Conservation (phyloP, 2,888 invertebrate species). For the Meiosimyza decipiens region DNA sequence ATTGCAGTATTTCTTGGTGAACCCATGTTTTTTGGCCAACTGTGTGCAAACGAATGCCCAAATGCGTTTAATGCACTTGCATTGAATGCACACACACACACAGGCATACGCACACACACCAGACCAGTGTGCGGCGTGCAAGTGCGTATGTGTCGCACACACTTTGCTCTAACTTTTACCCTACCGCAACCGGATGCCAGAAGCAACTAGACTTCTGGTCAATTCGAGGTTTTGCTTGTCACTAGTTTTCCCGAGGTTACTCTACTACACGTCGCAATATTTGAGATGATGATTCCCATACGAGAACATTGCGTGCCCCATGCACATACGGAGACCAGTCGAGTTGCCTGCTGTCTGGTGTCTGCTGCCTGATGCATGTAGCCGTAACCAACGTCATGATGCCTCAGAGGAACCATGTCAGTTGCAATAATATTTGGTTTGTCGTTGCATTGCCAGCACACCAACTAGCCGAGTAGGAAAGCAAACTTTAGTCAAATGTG, state of each 20-base stretch:
- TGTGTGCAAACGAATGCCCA: slow-evolving; percentile 22
- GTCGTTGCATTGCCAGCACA: not conserved
- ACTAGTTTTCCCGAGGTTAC: slow-evolving; percentile 46
- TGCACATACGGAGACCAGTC: not conserved
- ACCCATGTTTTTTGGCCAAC: slow-evolving; percentile 28
- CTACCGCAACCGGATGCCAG: slow-evolving; percentile 42
- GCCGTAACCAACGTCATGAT: slow-evolving; percentile 18
- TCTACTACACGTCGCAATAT: no score
- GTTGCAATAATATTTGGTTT: slow-evolving; percentile 42
- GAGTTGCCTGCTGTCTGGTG: not conserved
- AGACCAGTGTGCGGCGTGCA: no score
- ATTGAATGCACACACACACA: not conserved
- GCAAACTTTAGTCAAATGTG: slow-evolving; percentile 21
- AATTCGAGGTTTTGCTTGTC: slow-evolving; percentile 65
- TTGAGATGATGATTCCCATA: no score
- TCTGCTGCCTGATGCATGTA: slow-evolving; percentile 24
- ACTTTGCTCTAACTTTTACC: no score
- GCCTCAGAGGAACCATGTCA: slow-evolving; percentile 39
- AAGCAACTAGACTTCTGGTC: slow-evolving; percentile 61
- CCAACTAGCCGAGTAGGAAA: not conserved
- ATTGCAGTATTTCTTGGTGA: slow-evolving; percentile 34
- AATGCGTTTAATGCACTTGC: slow-evolving; percentile 30
- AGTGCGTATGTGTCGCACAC: no score
- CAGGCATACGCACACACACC: no score
- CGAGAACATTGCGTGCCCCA: no score